phyloP scores from a whole-genome alignment of 1,140 invertebrate genomes.

The Drosophila kikkawai region DNA sequence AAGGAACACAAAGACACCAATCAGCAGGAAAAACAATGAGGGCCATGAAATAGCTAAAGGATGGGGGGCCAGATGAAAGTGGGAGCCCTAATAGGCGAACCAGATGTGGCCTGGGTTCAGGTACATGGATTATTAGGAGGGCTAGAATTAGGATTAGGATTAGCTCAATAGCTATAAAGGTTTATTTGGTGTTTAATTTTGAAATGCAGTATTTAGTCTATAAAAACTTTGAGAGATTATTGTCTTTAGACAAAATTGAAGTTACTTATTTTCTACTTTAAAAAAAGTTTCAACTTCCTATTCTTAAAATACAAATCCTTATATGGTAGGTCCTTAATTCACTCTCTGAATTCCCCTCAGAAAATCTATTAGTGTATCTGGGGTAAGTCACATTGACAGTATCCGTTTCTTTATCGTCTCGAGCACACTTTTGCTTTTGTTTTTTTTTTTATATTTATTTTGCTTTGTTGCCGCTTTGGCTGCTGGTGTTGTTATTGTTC shows the following conservation, averaged over 20 bases:
- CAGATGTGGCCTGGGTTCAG: conserved; percentile 31
- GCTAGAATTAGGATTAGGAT: no score
- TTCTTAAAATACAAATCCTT: neutral
- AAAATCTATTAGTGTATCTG: conserved; percentile 53
- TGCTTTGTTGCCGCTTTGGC: conserved; percentile 34
- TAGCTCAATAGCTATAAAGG: neutral
- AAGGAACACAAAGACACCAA: conserved; percentile 69
- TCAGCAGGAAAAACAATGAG: conserved; percentile 67
- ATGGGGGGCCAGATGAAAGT: conserved; percentile 22
- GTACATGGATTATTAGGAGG: conserved; percentile 19
- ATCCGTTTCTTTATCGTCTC: conserved; percentile 45
- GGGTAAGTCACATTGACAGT: conserved; percentile 42
- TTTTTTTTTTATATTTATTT: conserved; percentile 17
- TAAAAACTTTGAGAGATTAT: neutral
- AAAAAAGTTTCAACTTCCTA: neutral
- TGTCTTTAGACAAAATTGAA: neutral
- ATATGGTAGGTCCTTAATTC: conserved; percentile 7
- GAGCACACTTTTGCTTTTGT: conserved; percentile 49
- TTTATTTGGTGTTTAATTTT: neutral
- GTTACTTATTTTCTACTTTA: neutral
- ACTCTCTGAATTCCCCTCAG: neutral
- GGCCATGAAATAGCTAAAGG: conserved; percentile 36
- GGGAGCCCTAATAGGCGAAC: conserved; percentile 54
- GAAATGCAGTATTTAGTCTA: neutral
- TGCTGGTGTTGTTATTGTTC: conserved; percentile 44